Evolutionary conservation across 2,888 invertebrate species (phyloP).

Genomic region (Leptopilina syphax): DNA sequence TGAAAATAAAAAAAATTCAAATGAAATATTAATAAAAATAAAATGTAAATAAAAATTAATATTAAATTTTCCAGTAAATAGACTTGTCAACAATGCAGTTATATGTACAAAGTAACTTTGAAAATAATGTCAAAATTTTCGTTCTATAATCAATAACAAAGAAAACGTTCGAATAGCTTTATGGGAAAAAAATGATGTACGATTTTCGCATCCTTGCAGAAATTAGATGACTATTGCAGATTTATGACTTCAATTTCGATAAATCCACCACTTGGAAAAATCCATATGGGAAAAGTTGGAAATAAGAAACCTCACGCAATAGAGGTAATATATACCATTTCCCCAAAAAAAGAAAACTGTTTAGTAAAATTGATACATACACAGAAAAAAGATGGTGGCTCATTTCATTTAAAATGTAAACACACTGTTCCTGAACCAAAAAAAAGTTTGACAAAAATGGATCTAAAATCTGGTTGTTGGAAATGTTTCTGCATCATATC

Average conservation of each 20-base stretch:
- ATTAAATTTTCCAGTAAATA: not conserved
- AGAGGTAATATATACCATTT: not conserved
- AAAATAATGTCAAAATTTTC: not conserved
- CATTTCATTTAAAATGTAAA: no score
- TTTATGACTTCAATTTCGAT: conserved; percentile 24
- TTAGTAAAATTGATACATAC: not conserved
- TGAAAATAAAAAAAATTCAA: no score
- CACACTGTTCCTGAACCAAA: no score
- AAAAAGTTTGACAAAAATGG: no score
- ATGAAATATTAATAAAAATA: no score
- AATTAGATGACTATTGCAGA: conserved; percentile 22
- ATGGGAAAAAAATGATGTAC: conserved; percentile 28
- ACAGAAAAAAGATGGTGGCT: no score
- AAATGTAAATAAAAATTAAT: no score
- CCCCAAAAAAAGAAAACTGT: not conserved
- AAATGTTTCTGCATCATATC: no score
- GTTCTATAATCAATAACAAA: conserved; percentile 16
- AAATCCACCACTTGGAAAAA: conserved; percentile 20
- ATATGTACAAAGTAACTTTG: not conserved
- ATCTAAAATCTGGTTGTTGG: no score
- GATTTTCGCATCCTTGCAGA: conserved; percentile 23
- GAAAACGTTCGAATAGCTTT: not conserved
- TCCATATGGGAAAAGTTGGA: conserved; percentile 22
- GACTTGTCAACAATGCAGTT: no score
- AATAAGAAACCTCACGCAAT: conserved; percentile 6